Base-by-base conservation (phyloP, 2,888 invertebrate species). In the Xylota sylvarum region DNA sequence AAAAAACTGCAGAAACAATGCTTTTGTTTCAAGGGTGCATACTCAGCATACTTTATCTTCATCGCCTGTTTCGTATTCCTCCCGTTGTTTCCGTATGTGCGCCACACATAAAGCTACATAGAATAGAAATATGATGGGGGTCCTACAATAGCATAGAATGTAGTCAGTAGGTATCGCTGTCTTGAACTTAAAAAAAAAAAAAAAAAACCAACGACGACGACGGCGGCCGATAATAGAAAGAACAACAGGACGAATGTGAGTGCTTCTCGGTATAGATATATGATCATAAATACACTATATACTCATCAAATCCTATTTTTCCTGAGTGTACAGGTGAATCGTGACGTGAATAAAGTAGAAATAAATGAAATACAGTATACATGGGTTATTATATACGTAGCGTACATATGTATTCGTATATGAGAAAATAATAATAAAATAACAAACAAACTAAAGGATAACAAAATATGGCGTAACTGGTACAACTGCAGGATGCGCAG, bases 21-120 rank as follows among this genome's bases (percentile, higher is more conserved):
- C 80, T 23, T 52, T 85, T 80, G 85, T 80, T 85, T 85, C 85
- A 81, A 85, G 85, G 85, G 76, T 85, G 65, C 65, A 72, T 56
- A 80, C 69, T 80, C 76, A 40, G 80, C 76, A 85, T 85, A 85
- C 69, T 80, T 72, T 85, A 85, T 76, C 74, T 76, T 76, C 76
- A 80, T 85, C 76, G 80, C 70, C 76, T 79, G 84, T 35, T 58
- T 76, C 80, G 70, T 80, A 80, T 43, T 62, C 40, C 73, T 56
- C 19, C 17, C 27, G 46, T 14, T 65, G 40, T 85, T 65, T 79
- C 65, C 70, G 50, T 69, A 64, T 69, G 23, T 32, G 10, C 48
- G 50, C 27, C 4, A 30, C 43, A 73, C 10, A 83, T 62, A 79
- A 69, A 73, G 17, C 48, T 48, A 48, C 48, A 70, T 35, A 79